Evolutionary conservation across 2,113 vertebrate genomes (phyloP).

Genomic region (Ictalurus furcatus): DNA sequence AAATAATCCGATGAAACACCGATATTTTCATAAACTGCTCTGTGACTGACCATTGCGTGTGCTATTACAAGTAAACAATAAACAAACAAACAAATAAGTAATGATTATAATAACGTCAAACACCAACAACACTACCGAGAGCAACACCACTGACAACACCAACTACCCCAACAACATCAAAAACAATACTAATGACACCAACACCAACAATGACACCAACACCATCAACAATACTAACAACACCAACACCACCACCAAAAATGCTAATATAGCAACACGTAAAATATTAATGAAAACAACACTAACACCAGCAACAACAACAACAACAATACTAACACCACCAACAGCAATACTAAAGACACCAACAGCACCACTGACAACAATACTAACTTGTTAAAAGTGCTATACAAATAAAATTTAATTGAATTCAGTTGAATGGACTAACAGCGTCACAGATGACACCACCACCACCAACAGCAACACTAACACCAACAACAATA

Average conservation of each 20-base stretch:
- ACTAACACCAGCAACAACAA: not conserved
- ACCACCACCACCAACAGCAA: not conserved
- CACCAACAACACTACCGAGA: not conserved
- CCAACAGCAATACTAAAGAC: not conserved
- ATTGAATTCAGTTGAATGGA: too few relatives aligned
- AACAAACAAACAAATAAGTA: not conserved
- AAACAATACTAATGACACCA: not conserved
- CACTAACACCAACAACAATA: not conserved
- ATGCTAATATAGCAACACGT: not conserved
- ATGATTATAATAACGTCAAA: not conserved
- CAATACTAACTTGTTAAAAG: too few relatives aligned
- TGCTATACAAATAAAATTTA: too few relatives aligned
- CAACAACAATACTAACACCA: not conserved
- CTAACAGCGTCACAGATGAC: too few relatives aligned
- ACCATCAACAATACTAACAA: not conserved
- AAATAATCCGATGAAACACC: not conserved
- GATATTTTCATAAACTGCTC: not conserved
- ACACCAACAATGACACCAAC: not conserved
- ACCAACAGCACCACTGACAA: not conserved
- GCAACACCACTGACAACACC: not conserved
- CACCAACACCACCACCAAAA: not conserved
- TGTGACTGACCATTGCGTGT: not conserved
- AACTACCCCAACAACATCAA: rapidly evolving
- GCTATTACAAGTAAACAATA: too few relatives aligned
- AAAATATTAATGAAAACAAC: not conserved